Base-by-base conservation (phyloP, 2,888 invertebrate genomes). In the Macaria liturata region DNA sequence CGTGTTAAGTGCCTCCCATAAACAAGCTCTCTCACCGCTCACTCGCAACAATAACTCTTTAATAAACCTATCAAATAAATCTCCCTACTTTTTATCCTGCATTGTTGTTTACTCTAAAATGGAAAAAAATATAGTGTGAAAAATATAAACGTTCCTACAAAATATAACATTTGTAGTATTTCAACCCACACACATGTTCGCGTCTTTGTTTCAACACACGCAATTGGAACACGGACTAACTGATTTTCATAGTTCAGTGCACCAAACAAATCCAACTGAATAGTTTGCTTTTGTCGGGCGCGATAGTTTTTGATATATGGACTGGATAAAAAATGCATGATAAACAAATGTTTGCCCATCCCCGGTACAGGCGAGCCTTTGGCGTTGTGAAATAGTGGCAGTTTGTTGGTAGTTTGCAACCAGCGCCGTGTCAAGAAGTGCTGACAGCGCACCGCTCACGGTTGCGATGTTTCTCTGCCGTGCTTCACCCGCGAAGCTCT, bases 11-110 rank as follows among this genome's bases (percentile, higher is more conserved):
- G 78, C 72, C 74, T 61, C 67, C 79, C 80, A 85, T 87, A 86
- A 85, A 86, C 81, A 86, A 68, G 72, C 68, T 78, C 74, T 49
- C 78, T 75, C 76, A 78, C 77, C 80, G 74, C 81, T 80, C 85
- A 81, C 78, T 76, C 69, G 74, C 72, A 81, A 82, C 81, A 84
- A 86, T 86, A 77, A 81, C 78, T 78, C 79, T 83, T 83, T 83
- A 37, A 81, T 80, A 77, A 74, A 71, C 70, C 72, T 64, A 76
- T 80, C 81, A 78, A 81, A 80, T 75, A 78, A 72, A 80, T 76
- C 70, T 64, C 67, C 62, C 67, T 66, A 75, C 75, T 77, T 72
- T 64, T 67, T 52, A 46, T 47, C 43, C 39, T 43, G 55, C 34
- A 7, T 37, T 6, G 34, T 2, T 37, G 5, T 6, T 6, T 0